phyloP scores from a whole-genome alignment of 2,113 vertebrate species.

The Aviceda subcristata region DNA sequence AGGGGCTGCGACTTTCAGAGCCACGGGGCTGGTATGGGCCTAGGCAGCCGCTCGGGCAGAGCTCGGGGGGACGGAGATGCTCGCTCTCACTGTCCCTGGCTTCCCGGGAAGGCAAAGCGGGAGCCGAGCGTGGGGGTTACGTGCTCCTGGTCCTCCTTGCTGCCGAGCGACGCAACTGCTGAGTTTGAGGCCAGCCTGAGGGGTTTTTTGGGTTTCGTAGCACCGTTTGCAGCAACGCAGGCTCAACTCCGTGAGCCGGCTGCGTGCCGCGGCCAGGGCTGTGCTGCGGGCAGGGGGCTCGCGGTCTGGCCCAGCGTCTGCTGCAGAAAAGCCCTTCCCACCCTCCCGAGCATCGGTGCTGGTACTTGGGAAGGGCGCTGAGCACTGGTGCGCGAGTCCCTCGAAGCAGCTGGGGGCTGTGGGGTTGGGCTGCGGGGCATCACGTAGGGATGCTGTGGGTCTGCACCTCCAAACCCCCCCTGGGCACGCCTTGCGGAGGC shows the following conservation, averaged over 20 bases:
- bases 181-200: not conserved
- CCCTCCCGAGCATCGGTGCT: too few species aligned
- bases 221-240: too few species aligned
- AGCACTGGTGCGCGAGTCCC: not conserved
- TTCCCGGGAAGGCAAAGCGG: not conserved
- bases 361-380: too few species aligned
- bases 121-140: not conserved
- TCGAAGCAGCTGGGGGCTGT: not conserved
- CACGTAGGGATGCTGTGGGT: not conserved
- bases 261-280: not conserved
- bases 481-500: rapidly evolving
- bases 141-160: too few species aligned
- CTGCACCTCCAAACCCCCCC: not conserved
- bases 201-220: not conserved
- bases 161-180: not conserved
- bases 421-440: not conserved
- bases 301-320: not conserved
- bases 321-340: not conserved
- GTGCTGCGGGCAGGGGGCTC: not conserved
- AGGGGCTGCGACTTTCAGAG: not conserved
- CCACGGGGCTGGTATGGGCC: too few species aligned
- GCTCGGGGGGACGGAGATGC: too few species aligned
- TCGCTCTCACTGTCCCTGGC: too few species aligned
- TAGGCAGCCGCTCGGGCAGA: not conserved
- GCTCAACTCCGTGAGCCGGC: not conserved